Evolutionary conservation across 1,140 invertebrate species (phyloP), one percentile per base, ranked within the genome.

Genomic region (Drosophila truncata): DNA sequence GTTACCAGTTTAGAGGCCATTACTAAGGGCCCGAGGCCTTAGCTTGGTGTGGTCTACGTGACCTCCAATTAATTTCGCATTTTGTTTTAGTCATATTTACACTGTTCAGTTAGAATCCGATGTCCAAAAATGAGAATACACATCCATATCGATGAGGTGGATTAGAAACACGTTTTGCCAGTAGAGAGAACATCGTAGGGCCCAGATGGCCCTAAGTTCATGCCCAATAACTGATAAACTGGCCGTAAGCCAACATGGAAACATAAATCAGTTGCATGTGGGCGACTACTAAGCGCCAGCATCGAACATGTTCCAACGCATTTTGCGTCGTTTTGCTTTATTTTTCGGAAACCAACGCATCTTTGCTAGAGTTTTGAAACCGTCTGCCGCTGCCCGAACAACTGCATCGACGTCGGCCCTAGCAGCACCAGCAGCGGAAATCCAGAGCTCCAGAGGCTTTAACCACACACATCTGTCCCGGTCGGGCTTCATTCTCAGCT

Each of bases 301-400:
- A 81, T 78, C 85, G 57, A 88, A 82, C 80, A 91, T 91, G 84
- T 91, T 90, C 78, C 84, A 90, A 82, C 59, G 72, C 66, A 82
- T 79, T 41, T 54, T 58, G 27, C 50, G 61, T 61, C 44, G 61
- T 58, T 69, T 60, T 77, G 33, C 58, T 47, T 81, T 71, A 50
- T 47, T 74, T 72, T 39, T 52, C 50, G 72, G 58, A 64, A 75
- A 57, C 72, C 72, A 75, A 75, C 72, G 72, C 72, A 75, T 55
- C 61, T 67, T 44, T 42, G 42, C 52, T 60, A 50, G 33, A 83
- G 63, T 86, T 86, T 87, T 82, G 71, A 86, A 86, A 86, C 65
- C 55, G 29, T 60, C 31, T 27, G 46, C 23, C 31, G 35, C 31
- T 41, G 69, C 41, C 29, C 31, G 14, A 66, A 52, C 33, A 76